phyloP scores from a whole-genome alignment of 2,888 invertebrate genomes.

The Drosophila diplacantha region DNA sequence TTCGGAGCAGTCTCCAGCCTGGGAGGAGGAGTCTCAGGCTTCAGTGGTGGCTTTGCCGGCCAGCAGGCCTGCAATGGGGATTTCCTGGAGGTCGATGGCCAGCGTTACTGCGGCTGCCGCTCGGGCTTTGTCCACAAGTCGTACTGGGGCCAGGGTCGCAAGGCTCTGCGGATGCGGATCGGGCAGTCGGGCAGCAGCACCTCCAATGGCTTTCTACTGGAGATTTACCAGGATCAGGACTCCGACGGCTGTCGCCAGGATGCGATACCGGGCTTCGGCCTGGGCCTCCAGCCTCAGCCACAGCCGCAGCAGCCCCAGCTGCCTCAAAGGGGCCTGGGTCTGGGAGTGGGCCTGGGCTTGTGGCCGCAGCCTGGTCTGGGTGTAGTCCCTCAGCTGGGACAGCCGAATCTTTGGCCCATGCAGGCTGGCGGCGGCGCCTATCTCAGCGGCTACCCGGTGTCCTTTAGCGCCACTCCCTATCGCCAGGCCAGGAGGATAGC shows the following conservation, averaged over 20 bases:
- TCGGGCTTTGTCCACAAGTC: constrained; percentile 72
- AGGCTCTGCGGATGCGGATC: constrained; percentile 78
- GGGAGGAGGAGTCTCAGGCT: constrained; percentile 8
- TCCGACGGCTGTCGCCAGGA: constrained; percentile 47
- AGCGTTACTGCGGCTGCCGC: constrained; percentile 81
- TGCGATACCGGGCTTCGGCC: background rate
- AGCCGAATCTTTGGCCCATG: constrained; percentile 22
- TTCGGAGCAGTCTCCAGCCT: constrained; percentile 4
- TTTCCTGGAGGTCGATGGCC: constrained; percentile 80
- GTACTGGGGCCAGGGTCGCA: constrained; percentile 75
- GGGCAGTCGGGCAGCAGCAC: constrained; percentile 77
- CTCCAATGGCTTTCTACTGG: constrained; percentile 79
- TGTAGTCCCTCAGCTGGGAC: constrained; percentile 42
- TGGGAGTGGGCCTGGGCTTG: constrained; percentile 9
- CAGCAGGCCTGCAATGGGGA: constrained; percentile 77
- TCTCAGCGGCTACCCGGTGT: constrained; percentile 25
- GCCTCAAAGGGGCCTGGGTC: constrained; percentile 9
- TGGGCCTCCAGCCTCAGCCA: constrained; percentile 10
- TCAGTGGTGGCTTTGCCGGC: constrained; percentile 15
- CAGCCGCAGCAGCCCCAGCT: constrained; percentile 12
- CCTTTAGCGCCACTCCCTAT: constrained; percentile 45
- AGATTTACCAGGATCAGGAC: constrained; percentile 81
- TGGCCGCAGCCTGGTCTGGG: constrained; percentile 34
- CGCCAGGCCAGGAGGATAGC: constrained; percentile 53
- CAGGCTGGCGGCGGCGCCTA: constrained; percentile 31